phyloP scores from a whole-genome alignment of 2,888 invertebrate genomes.

The Megastigmus dorsalis region DNA sequence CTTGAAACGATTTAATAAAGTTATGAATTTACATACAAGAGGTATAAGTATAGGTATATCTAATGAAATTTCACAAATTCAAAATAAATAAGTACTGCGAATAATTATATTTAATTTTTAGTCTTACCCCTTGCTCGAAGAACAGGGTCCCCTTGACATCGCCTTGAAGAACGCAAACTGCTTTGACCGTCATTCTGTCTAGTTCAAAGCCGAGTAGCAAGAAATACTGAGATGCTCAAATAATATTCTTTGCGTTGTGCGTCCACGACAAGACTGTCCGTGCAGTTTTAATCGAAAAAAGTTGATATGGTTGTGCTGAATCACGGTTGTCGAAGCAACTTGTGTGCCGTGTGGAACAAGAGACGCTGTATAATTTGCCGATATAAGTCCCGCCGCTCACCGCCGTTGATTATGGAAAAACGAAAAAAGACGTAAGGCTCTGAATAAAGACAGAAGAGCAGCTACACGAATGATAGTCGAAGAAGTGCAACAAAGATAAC shows the following conservation, averaged over 20 bases:
- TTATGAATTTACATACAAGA: too few relatives aligned
- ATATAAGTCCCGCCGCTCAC: background rate
- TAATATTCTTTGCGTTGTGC: too few relatives aligned
- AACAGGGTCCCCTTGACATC: constrained; percentile 88
- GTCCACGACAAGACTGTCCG: background rate
- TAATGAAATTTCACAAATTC: too few relatives aligned
- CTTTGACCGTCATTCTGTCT: constrained; percentile 78
- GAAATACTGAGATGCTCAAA: too few relatives aligned
- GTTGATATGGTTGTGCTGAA: constrained; percentile 38
- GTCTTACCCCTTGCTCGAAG: constrained; percentile 81
- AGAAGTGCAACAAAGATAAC: constrained; percentile 1
- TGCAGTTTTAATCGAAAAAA: background rate
- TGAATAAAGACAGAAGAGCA: too few relatives aligned
- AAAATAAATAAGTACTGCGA: too few relatives aligned
- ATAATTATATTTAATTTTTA: too few relatives aligned
- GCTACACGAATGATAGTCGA: background rate
- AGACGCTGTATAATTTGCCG: background rate
- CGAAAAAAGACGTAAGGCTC: background rate
- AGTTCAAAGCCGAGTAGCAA: background rate
- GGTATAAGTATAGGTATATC: too few relatives aligned
- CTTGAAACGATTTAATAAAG: too few relatives aligned
- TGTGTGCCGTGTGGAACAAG: constrained; percentile 41
- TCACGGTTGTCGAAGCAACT: constrained; percentile 27
- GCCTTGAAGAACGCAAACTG: constrained; percentile 91
- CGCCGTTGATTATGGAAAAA: background rate